A percentile compares a stretch with the other conserved stretches of the same genome.
Evolutionary conservation across 2,888 invertebrate genomes (phyloP).

Genomic region (Hirtodrosophila duncani): DNA sequence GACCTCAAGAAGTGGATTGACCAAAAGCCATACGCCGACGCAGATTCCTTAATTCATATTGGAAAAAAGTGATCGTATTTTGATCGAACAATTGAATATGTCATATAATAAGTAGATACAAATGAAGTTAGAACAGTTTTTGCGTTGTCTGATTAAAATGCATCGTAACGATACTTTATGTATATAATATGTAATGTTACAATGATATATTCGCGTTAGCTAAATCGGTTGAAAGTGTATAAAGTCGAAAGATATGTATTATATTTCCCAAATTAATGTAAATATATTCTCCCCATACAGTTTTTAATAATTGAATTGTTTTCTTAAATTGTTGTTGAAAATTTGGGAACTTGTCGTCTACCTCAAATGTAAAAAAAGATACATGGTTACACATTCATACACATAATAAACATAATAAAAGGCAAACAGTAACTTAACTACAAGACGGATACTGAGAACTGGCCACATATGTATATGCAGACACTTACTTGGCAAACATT

Average conservation of each 20-base stretch:
- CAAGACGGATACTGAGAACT: no score
- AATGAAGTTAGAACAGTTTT: no score
- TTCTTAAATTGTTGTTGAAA: background rate
- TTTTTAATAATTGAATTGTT: conserved; percentile 8
- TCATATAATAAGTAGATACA: conserved; percentile 58
- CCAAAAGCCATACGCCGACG: conserved; percentile 49
- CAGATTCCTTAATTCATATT: conserved; percentile 44
- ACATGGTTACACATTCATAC: no score
- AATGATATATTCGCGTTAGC: conserved; percentile 53
- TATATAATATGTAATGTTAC: no score
- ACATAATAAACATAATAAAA: no score
- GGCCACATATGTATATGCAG: no score
- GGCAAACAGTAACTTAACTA: no score
- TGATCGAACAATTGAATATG: conserved; percentile 17
- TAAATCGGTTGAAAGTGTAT: conserved; percentile 49
- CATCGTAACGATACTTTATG: no score
- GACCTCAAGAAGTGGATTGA: conserved; percentile 82
- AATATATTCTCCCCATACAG: conserved; percentile 40
- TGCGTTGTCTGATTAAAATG: no score
- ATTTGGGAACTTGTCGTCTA: no score
- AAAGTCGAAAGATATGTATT: conserved; percentile 46
- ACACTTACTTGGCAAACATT: no score
- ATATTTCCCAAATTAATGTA: conserved; percentile 52
- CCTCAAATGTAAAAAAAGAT: no score
- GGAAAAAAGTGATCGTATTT: conserved; percentile 44